Evolutionary conservation across 2,113 vertebrate species (phyloP).

Genomic region (Collichthys lucidus): DNA sequence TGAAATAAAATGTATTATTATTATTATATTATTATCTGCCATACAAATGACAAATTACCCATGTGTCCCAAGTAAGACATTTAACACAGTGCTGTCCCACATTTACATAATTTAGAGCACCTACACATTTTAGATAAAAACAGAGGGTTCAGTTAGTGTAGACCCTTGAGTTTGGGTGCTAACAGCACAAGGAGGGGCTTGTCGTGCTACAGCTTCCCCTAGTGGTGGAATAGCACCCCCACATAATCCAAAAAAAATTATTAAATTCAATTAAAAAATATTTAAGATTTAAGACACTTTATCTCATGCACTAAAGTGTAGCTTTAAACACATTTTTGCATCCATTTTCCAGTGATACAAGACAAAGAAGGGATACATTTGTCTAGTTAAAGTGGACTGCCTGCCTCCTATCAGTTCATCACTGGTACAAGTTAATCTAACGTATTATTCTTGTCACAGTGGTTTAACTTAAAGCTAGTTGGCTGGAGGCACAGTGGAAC

Average conservation of each 20-base stretch:
- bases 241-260: no score
- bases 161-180: no score
- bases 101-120: neutral
- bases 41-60: neutral
- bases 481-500: constrained; percentile 70
- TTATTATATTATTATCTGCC: no score
- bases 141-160: neutral
- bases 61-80: neutral
- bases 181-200: neutral
- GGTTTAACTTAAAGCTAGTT: constrained; percentile 78
- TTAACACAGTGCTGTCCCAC: neutral
- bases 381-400: constrained; percentile 61
- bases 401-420: constrained; percentile 34
- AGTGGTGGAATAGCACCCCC: no score
- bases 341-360: constrained; percentile 14
- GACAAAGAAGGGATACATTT: constrained; percentile 33
- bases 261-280: no score
- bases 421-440: constrained; percentile 32
- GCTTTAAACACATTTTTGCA: no score
- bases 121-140: neutral
- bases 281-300: no score
- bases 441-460: constrained; percentile 73
- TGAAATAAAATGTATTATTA: no score
- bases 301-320: no score
- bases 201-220: no score